Evolutionary conservation across 2,113 vertebrate genomes (phyloP).

Genomic region (Excalfactoria chinensis): DNA sequence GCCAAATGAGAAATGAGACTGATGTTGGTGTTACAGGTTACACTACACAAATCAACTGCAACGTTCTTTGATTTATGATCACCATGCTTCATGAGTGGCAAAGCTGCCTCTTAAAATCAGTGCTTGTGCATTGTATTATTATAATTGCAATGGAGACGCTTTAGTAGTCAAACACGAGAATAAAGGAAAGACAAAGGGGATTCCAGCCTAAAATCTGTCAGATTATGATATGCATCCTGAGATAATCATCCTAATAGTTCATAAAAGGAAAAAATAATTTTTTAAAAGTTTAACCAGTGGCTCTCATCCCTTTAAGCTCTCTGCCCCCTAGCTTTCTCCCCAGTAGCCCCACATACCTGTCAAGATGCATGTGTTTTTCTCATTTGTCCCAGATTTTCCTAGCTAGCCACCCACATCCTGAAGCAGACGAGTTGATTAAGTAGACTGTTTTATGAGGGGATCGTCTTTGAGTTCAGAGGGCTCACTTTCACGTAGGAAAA

Average conservation of each 20-base stretch:
- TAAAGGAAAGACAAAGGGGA: not conserved
- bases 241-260: not conserved
- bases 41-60: not conserved
- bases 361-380: not conserved
- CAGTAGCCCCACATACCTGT: not conserved
- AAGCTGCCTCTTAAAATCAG: conserved; percentile 30
- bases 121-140: not conserved
- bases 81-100: not conserved
- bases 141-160: not conserved
- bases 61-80: not conserved
- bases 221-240: not conserved
- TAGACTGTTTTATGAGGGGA: not conserved
- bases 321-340: not conserved
- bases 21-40: not conserved
- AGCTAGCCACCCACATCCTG: conserved; percentile 2
- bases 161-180: not conserved
- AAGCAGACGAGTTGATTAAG: conserved; percentile 15
- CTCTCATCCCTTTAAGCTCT: not conserved
- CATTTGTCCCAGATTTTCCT: conserved; percentile 17
- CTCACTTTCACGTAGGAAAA: not conserved
- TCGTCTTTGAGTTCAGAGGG: not conserved
- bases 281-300: not conserved
- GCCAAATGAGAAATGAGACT: not conserved
- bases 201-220: not conserved
- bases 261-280: not conserved